Evolutionary conservation across 1,140 invertebrate species (phyloP).

Genomic region (Portunus trituberculatus): DNA sequence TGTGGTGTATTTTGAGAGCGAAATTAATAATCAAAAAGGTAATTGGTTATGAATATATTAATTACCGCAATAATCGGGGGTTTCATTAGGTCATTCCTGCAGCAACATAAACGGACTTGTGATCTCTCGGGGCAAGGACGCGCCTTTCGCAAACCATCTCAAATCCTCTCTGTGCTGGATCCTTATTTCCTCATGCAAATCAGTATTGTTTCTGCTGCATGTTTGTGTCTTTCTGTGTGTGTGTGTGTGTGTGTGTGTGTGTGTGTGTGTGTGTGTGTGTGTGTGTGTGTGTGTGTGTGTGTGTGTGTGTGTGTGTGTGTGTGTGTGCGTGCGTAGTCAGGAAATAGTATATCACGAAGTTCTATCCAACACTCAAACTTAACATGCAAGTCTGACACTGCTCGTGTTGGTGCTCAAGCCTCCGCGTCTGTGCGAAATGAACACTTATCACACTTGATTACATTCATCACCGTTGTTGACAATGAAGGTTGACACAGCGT

Average conservation of each 20-base stretch:
- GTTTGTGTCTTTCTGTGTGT: background rate
- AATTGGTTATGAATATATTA: constrained; percentile 15
- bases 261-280: too few species aligned
- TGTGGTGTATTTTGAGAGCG: background rate
- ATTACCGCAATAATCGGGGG: background rate
- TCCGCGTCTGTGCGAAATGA: too few species aligned
- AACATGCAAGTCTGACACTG: too few species aligned
- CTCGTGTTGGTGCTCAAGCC: too few species aligned
- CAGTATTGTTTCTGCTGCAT: too few species aligned
- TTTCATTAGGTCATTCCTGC: background rate
- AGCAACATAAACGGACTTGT: background rate
- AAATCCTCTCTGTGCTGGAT: background rate
- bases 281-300: constrained; percentile 35
- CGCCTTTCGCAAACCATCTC: background rate
- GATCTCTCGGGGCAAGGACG: too few species aligned
- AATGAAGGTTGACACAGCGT: too few species aligned
- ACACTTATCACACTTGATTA: too few species aligned
- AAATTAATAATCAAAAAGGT: background rate
- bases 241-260: too few species aligned
- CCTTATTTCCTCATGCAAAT: background rate
- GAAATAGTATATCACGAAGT: too few species aligned
- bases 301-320: constrained; percentile 48
- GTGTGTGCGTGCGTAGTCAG: constrained; percentile 27
- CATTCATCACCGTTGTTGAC: too few species aligned
- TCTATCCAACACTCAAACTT: too few species aligned